Evolutionary conservation across 2,797 vertebrate species (phyloP).

Genomic region (Enteromius viviparus): DNA sequence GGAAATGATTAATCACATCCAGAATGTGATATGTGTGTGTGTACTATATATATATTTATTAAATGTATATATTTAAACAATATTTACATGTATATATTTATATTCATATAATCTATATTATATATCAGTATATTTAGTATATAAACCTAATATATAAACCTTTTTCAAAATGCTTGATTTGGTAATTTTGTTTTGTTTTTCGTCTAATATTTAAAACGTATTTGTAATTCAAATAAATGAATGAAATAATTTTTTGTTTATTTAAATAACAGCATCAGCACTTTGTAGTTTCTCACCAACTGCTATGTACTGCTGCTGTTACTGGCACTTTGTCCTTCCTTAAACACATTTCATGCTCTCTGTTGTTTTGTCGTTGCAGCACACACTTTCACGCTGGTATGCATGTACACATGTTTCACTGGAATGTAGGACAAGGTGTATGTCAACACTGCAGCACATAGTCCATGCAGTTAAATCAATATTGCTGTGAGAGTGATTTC

Average conservation of each 20-base stretch:
- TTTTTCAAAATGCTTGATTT: background rate
- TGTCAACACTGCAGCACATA: constrained; percentile 39
- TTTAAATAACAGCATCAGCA: background rate
- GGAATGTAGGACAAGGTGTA: constrained; percentile 49
- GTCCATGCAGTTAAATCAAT: constrained; percentile 40
- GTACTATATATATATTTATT: no score
- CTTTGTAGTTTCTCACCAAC: background rate
- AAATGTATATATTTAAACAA: no score
- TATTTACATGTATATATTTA: no score
- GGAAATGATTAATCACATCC: no score
- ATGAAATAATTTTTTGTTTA: background rate
- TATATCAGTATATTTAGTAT: no score
- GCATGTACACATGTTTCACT: constrained; percentile 40
- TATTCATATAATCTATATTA: no score
- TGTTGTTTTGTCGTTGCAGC: background rate
- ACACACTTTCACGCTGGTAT: constrained; percentile 14
- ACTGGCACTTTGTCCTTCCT: background rate
- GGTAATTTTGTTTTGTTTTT: background rate
- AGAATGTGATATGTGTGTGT: no score
- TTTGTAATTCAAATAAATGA: background rate
- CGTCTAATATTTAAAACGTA: background rate
- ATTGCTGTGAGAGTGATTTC: background rate
- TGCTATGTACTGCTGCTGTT: background rate
- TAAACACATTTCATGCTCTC: background rate
- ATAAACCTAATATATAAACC: no score